A percentile compares a stretch with the other conserved stretches of the same genome.
These are phyloP conservation scores for Eretmochelys imbricata DNA, from an alignment of 2,113 vertebrate genomes.

Conservation along the genomic window DNA sequence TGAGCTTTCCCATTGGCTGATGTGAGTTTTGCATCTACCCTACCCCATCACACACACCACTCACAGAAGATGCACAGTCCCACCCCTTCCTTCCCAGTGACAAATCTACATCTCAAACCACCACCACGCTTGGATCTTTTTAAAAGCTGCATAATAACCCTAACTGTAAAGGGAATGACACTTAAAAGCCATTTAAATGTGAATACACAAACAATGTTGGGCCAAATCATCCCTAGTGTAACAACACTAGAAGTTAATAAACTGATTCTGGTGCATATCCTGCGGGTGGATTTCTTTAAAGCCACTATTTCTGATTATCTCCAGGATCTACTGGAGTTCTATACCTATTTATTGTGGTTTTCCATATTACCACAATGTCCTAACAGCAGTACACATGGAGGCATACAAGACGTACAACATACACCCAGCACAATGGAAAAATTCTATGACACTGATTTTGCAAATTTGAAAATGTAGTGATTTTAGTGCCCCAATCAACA, in stretches of 20 bases:
- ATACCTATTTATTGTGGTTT: neutral
- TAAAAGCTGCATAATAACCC: neutral
- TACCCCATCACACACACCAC: too few species aligned
- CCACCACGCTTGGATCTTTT: fast-evolving
- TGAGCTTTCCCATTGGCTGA: fast-evolving
- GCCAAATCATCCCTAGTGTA: too few species aligned
- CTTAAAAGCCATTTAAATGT: neutral
- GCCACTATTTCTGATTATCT: neutral
- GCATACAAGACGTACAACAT: neutral
- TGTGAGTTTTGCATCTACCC: neutral
- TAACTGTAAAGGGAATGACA: neutral
- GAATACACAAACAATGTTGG: neutral
- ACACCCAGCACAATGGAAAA: fast-evolving
- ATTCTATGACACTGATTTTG: fast-evolving
- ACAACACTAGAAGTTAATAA: neutral
- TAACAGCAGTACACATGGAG: neutral
- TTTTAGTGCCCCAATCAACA: neutral
- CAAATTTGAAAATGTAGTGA: neutral
- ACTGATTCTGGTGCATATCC: neutral
- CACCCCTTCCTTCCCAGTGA: neutral
- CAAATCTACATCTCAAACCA: neutral
- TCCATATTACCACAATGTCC: neutral
- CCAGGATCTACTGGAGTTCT: neutral
- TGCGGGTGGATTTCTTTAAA: neutral
- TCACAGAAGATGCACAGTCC: fast-evolving